phyloP scores from a whole-genome alignment of 1,140 invertebrate genomes.

The Bombus terrestris region DNA sequence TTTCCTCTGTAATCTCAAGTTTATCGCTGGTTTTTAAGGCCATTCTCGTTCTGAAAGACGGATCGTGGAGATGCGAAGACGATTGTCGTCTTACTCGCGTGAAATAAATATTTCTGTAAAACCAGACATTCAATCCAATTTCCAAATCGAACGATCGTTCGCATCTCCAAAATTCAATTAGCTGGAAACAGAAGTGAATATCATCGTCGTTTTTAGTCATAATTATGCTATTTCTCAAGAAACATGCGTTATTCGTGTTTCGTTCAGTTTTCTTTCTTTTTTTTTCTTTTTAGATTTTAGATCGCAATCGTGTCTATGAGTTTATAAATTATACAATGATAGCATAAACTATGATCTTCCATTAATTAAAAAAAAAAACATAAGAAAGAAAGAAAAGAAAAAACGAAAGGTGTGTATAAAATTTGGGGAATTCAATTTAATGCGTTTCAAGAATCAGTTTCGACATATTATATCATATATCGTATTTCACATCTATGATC shows the following conservation, averaged over 20 bases:
- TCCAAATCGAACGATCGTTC: conserved; percentile 40
- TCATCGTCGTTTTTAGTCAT: conserved; percentile 26
- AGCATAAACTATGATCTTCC: background rate
- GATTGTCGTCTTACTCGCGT: background rate
- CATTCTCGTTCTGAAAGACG: conserved; percentile 59
- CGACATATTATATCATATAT: conserved; percentile 13
- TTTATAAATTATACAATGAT: background rate
- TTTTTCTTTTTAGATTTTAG: conserved; percentile 4
- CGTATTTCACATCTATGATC: background rate
- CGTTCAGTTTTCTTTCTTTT: background rate
- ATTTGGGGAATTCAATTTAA: conserved; percentile 34
- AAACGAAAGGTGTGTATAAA: conserved; percentile 18
- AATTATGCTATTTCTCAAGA: conserved; percentile 13
- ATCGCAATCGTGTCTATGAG: background rate
- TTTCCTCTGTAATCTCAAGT: conserved; percentile 38
- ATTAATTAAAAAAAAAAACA: too few relatives aligned
- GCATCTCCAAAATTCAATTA: conserved; percentile 55
- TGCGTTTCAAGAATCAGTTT: conserved; percentile 13
- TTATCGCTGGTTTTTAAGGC: conserved; percentile 58
- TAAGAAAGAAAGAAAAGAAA: background rate
- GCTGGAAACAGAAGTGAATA: conserved; percentile 41
- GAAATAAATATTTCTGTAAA: conserved; percentile 17
- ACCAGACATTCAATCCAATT: conserved; percentile 16
- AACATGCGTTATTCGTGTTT: background rate
- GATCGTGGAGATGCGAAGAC: conserved; percentile 49